Evolutionary conservation across 2,888 invertebrate species (phyloP).

Genomic region (Drosophila antonietae): DNA sequence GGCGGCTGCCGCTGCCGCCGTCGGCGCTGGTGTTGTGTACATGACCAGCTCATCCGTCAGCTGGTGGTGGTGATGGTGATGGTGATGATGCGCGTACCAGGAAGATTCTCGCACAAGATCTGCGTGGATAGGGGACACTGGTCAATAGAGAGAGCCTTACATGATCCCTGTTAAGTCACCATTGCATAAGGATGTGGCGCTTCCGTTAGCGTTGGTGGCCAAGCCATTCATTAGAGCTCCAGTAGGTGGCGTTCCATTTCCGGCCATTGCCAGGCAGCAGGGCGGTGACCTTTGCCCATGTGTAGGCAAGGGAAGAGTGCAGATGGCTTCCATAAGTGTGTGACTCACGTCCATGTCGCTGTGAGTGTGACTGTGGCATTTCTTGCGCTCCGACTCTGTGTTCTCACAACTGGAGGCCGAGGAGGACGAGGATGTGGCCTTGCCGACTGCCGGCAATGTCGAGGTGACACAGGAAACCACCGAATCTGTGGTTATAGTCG

Average conservation of each 20-base stretch:
- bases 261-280: conserved; percentile 74
- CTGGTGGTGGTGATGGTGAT: conserved; percentile 81
- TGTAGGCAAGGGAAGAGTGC: conserved; percentile 55
- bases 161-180: conserved; percentile 46
- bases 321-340: conserved; percentile 68
- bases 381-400: conserved; percentile 71
- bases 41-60: conserved; percentile 82
- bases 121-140: conserved; percentile 32
- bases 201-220: conserved; percentile 39
- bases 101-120: conserved; percentile 77
- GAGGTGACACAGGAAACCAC: conserved; percentile 79
- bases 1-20: conserved; percentile 67
- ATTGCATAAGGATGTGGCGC: conserved; percentile 63
- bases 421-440: conserved; percentile 65
- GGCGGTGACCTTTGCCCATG: conserved; percentile 68
- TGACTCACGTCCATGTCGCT: conserved; percentile 69
- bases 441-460: conserved; percentile 67
- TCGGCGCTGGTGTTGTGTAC: conserved; percentile 77
- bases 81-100: conserved; percentile 81
- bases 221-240: conserved; percentile 65
- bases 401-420: conserved; percentile 64
- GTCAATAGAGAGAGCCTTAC: background rate
- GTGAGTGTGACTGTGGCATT: conserved; percentile 61
- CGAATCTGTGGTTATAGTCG: conserved; percentile 77
- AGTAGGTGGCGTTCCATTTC: conserved; percentile 57